phyloP scores from a whole-genome alignment of 92 coral and sea anemone species.

The Epizoanthus scotinus region DNA sequence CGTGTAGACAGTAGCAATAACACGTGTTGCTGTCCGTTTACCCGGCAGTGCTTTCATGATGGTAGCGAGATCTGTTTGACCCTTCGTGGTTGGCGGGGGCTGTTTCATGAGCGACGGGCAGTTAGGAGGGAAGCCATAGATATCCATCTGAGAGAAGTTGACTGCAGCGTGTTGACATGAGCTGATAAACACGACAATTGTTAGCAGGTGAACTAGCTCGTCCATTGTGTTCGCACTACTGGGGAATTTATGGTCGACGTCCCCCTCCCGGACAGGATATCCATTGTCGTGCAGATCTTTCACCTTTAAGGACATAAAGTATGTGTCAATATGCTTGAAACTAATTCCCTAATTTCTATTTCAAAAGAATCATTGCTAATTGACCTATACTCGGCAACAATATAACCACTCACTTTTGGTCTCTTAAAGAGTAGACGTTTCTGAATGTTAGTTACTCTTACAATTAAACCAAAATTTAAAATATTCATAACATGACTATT shows the following conservation, averaged over 20 bases:
- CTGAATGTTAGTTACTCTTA: no score
- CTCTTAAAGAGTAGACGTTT: no score
- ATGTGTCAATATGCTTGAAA: background rate
- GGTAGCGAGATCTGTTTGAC: slow-evolving; percentile 10
- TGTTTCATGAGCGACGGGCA: slow-evolving; percentile 64
- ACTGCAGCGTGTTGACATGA: slow-evolving; percentile 83
- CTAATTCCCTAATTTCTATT: no score
- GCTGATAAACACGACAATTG: slow-evolving; percentile 52
- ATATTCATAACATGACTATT: no score
- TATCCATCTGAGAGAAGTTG: slow-evolving; percentile 71
- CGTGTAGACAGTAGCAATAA: slow-evolving; percentile 56
- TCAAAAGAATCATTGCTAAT: no score
- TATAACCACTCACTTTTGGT: no score
- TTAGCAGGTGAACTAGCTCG: slow-evolving; percentile 50
- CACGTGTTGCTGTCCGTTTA: slow-evolving; percentile 57
- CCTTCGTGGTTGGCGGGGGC: slow-evolving; percentile 69
- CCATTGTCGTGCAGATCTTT: slow-evolving; percentile 60
- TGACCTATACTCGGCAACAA: no score
- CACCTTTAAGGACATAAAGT: background rate
- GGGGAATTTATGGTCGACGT: slow-evolving; percentile 49
- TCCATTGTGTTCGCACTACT: slow-evolving; percentile 8
- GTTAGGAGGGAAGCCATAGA: slow-evolving; percentile 6
- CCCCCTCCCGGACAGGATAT: slow-evolving; percentile 45
- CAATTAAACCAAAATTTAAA: no score
- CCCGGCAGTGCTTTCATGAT: slow-evolving; percentile 60